Percentiles rank a stretch among this genome's conserved stretches.
Evolutionary conservation across 2,113 vertebrate genomes (phyloP).

Genomic region (Numida meleagris): DNA sequence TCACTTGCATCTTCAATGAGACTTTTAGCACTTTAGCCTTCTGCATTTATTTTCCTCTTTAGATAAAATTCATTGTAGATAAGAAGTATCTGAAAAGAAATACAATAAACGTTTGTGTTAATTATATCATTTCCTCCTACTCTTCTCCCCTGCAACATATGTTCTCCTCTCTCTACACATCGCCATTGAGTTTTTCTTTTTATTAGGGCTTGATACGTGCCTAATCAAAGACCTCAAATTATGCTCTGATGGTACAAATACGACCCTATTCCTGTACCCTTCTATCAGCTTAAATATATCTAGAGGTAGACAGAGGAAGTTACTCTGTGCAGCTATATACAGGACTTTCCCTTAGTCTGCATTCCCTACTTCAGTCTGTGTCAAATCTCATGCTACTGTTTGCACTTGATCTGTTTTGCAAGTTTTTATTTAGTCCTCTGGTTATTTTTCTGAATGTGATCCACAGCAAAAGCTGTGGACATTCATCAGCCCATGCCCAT

Average conservation of each 20-base stretch:
- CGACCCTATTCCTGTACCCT: neutral
- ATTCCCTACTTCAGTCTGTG: neutral
- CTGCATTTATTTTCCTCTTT: neutral
- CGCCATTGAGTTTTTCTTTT: neutral
- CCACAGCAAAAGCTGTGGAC: neutral
- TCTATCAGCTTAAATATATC: neutral
- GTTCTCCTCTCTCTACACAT: neutral
- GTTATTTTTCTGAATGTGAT: neutral
- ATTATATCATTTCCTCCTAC: constrained; percentile 46
- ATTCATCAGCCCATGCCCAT: neutral
- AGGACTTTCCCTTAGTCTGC: neutral
- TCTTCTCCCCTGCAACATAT: constrained; percentile 48
- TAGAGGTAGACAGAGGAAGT: neutral
- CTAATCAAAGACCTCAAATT: neutral
- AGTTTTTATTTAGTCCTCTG: accelerated
- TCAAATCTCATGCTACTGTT: neutral
- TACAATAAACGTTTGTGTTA: constrained; percentile 64
- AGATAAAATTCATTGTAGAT: constrained; percentile 10
- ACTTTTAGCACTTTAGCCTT: neutral
- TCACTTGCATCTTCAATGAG: neutral
- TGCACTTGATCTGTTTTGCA: neutral
- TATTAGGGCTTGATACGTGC: neutral
- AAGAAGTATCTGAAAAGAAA: constrained; percentile 47
- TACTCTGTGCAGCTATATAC: neutral
- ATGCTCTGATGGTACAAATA: neutral